Percentiles rank a stretch among this genome's conserved stretches.
These are phyloP conservation scores for Bugulina stolonifera DNA, from an alignment of 2,888 invertebrate species.

Conservation along the genomic window DNA sequence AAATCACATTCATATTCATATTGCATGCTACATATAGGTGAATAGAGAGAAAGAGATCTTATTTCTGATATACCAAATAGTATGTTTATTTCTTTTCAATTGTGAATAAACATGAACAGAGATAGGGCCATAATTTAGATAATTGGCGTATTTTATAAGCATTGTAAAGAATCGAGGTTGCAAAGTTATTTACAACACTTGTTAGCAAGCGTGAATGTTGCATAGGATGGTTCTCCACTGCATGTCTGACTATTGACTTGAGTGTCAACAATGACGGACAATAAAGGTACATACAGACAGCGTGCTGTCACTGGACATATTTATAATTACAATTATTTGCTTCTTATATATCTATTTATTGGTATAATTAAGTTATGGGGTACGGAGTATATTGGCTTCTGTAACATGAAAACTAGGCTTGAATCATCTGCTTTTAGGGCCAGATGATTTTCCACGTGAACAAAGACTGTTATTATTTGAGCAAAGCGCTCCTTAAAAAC, in stretches of 20 bases:
- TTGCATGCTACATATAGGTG: not conserved
- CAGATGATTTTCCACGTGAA: not conserved
- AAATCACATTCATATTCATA: not conserved
- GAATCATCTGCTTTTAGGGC: constrained; percentile 1
- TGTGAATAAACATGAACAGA: not conserved
- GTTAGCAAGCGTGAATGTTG: no score
- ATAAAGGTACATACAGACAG: no score
- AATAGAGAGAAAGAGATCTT: not conserved
- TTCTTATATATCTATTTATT: no score
- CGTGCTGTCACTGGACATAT: no score
- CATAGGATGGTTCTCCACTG: no score
- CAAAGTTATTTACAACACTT: no score
- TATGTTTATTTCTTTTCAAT: not conserved
- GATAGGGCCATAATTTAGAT: not conserved
- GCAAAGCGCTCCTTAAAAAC: not conserved
- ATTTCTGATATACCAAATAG: not conserved
- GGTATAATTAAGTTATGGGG: no score
- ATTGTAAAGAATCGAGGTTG: not conserved
- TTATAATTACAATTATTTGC: no score
- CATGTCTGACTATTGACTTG: no score
- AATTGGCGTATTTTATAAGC: not conserved
- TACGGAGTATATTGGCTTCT: no score
- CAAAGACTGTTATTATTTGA: not conserved
- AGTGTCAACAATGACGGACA: no score
- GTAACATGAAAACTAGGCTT: no score